A percentile compares a stretch with the other conserved stretches of the same genome.
Evolutionary conservation across 2,888 invertebrate genomes (phyloP).

Genomic region (Clitarchus hookeri): DNA sequence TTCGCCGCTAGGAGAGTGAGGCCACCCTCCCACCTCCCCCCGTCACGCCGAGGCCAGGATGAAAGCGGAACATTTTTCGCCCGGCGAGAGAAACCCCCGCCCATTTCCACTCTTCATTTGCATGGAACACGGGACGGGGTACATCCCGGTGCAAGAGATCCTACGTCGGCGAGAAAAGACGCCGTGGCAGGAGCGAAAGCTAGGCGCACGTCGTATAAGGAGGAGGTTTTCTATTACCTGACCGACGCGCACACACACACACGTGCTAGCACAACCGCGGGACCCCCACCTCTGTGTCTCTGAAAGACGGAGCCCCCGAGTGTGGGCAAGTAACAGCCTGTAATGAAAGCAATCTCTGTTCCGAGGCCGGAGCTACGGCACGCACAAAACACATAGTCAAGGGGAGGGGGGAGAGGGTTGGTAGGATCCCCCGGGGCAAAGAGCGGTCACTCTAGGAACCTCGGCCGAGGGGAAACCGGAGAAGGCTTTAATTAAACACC

Average conservation of each 20-base stretch:
- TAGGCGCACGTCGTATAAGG: neutral
- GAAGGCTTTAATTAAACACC: conserved; percentile 6
- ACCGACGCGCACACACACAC: neutral
- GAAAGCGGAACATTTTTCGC: neutral
- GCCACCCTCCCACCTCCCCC: neutral
- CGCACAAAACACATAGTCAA: too few relatives aligned
- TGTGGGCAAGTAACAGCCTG: neutral
- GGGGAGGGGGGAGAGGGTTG: too few relatives aligned
- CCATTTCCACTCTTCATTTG: neutral
- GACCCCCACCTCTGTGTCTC: too few relatives aligned
- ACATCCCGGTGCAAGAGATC: too few relatives aligned
- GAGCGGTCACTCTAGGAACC: too few relatives aligned
- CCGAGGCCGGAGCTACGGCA: too few relatives aligned
- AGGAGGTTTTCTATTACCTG: neutral
- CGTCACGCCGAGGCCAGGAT: neutral
- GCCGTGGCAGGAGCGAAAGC: neutral
- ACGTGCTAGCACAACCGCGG: too few relatives aligned
- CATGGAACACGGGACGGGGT: neutral
- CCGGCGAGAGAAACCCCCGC: neutral
- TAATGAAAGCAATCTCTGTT: conserved; percentile 11
- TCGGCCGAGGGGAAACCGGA: neutral
- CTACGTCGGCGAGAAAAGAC: neutral
- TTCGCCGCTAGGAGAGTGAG: too few relatives aligned
- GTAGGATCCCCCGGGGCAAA: too few relatives aligned
- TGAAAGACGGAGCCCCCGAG: neutral